Base-by-base conservation (phyloP, 2,888 invertebrate genomes). In the Drosophila borborema region DNA sequence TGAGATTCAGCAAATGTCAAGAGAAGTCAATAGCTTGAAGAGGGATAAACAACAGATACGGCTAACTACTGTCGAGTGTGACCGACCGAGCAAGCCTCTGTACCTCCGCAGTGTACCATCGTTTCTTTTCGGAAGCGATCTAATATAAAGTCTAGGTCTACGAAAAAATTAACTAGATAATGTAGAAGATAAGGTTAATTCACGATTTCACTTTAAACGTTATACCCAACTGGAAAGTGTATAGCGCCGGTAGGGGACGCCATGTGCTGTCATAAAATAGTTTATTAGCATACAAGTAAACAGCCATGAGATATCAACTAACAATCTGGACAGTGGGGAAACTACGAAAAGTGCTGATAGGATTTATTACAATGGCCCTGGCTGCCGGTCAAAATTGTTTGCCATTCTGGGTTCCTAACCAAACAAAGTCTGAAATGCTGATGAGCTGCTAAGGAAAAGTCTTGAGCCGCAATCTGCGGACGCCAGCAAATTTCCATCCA, bases 241-340 rank as follows among this genome's bases (percentile, higher is more conserved):
- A 58, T 45, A 36, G 2, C 10, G 34, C 10, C 16, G 20, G 20
- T 73, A 28, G 64, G 34, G 23, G 55, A 54, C 45, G 28, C 28
- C 48, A 84, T 73, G 72, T 77, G 89, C 86, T 71, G 72, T 40
- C 77, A 88, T 88, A 86, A 85, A 90, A 82, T 71, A 56, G 62
- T 86, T 86, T 88, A 88, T 86, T 89, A 90, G 72, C 86, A 77
- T 75, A 64, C 65, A 48, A 68, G 43, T n/a, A 65, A 43, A 49
- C 51, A 18, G 41, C 34, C 54, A 56, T 49, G 14, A 34, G 28
- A 12, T 12, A 28, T 28, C 28, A 23, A 41, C 8, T 58, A 12
- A n/a, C 16, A 31, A 3, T 16, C 20, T 23, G 38, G 16, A 49
- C n/a, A n/a, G 38, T 16, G 16, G 23, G 23, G 28, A 38, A 12